Conservation (phyloP, 2,113 vertebrate species). For the Platycercus adscitus region DNA sequence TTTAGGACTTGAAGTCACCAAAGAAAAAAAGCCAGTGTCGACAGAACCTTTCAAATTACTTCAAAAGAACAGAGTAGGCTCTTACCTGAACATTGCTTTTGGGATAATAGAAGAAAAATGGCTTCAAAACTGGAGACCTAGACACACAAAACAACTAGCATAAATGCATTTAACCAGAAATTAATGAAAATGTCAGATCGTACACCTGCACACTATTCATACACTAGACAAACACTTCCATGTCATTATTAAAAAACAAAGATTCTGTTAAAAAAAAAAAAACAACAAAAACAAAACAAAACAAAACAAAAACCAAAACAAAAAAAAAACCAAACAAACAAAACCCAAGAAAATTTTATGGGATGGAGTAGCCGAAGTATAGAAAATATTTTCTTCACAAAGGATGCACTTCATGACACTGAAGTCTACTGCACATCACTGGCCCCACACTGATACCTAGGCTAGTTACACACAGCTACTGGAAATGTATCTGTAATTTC, state of each 20-base stretch:
- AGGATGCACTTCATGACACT: neutral
- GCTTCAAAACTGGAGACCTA: constrained; percentile 87
- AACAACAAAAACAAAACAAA: no score
- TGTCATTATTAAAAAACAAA: neutral
- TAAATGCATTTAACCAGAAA: neutral
- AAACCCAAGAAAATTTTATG: neutral
- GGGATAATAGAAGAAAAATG: constrained; percentile 86
- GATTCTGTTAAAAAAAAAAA: neutral
- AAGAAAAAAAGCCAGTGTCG: neutral
- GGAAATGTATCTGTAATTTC: neutral
- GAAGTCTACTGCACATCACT: neutral
- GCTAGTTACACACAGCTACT: neutral
- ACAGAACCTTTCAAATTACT: neutral
- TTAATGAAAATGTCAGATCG: neutral
- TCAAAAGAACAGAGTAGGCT: neutral
- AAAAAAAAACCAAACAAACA: neutral
- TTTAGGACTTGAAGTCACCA: neutral
- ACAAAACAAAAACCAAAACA: no score
- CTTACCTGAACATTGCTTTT: constrained; percentile 74
- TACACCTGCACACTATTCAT: neutral
- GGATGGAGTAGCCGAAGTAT: neutral
- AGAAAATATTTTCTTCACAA: neutral
- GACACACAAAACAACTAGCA: neutral
- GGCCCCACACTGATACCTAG: neutral
- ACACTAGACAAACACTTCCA: neutral